Percentiles rank a stretch among this genome's conserved stretches.
These are phyloP conservation scores for Calephelis perditalis DNA, from an alignment of 2,888 invertebrate genomes.

Conservation along the genomic window DNA sequence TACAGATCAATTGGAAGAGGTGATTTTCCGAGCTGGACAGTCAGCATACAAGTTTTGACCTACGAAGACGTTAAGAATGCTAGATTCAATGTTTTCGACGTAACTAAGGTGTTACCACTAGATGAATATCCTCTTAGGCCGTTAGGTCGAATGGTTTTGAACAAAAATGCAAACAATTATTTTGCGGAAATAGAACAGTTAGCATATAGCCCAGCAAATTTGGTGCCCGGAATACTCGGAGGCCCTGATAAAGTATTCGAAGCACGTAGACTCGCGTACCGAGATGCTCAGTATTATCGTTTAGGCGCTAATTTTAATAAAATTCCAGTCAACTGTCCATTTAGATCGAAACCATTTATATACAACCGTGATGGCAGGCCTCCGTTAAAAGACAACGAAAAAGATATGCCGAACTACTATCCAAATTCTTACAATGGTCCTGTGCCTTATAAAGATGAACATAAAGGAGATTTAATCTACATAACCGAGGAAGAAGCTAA, in stretches of 20 bases:
- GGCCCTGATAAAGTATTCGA: conserved; percentile 94
- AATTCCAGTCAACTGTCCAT: conserved; percentile 96
- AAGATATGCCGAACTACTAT: conserved; percentile 93
- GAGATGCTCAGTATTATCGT: conserved; percentile 90
- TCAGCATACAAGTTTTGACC: conserved; percentile 90
- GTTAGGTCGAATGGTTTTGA: conserved; percentile 88
- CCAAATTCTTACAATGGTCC: conserved; percentile 96
- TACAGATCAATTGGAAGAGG: conserved; percentile 89
- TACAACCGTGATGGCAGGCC: conserved; percentile 93
- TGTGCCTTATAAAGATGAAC: conserved; percentile 79
- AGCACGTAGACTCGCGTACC: conserved; percentile 89
- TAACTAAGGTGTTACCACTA: conserved; percentile 90
- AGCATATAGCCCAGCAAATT: conserved; percentile 90
- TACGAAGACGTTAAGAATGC: conserved; percentile 85
- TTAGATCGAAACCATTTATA: conserved; percentile 79
- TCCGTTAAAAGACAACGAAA: conserved; percentile 86
- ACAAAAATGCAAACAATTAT: conserved; percentile 92
- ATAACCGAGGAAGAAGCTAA: conserved; percentile 86
- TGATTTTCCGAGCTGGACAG: conserved; percentile 85
- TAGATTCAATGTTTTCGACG: conserved; percentile 92
- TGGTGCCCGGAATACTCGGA: conserved; percentile 93
- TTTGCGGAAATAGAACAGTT: conserved; percentile 95
- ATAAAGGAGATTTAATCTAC: conserved; percentile 70
- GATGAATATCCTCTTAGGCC: conserved; percentile 88
- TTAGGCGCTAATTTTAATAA: conserved; percentile 93